Evolutionary conservation across 2,113 vertebrate genomes (phyloP), one percentile per base, ranked within the genome.

Genomic region (Stigmatopora argus): DNA sequence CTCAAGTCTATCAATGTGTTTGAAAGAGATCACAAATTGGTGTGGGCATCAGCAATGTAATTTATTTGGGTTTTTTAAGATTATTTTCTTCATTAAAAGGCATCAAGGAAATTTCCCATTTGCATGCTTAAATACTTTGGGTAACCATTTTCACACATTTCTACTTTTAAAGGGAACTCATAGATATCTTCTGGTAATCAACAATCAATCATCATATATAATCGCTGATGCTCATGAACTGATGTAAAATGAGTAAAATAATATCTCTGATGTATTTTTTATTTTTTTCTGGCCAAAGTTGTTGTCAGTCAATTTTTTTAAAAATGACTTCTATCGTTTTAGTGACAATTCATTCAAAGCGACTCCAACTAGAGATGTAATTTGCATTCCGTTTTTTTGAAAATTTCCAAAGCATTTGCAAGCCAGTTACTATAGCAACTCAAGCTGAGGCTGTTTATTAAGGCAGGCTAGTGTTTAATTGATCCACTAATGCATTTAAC

Each of bases 401-500:
- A 90, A 86, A 85, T 80, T 85, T 76, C 89, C 86, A 79, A 84
- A 91, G 87, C 90, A 81, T 95, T 93, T 91, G 87, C 84, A 84
- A 87, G 88, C 86, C 88, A 78, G 92, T 93, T 90, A 90, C 91
- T 90, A 91, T 91, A 83, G 88, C 76, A 95, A 98, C 93, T 63
- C 72, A 81, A 79, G 81, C 85, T 83, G 64, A 78, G 78, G 88
- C 88, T 90, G 74, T 74, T 94, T 90, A 94, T 93, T 92, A 93
- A 82, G 92, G 91, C 93, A 89, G 92, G 92, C 86, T 93, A 93
- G 91, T 93, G 85, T 93, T 95, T 98, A 98, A 98, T 98, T 96
- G 94, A 96, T 96, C 92, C 92, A 90, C 94, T 96, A 95, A 98
- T 96, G 95, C 92, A 94, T 93, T 87, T 86, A 86, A 93, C 93